Evolutionary conservation across 2,888 invertebrate species (phyloP).

Genomic region (Lordiphosa fenestrarum): DNA sequence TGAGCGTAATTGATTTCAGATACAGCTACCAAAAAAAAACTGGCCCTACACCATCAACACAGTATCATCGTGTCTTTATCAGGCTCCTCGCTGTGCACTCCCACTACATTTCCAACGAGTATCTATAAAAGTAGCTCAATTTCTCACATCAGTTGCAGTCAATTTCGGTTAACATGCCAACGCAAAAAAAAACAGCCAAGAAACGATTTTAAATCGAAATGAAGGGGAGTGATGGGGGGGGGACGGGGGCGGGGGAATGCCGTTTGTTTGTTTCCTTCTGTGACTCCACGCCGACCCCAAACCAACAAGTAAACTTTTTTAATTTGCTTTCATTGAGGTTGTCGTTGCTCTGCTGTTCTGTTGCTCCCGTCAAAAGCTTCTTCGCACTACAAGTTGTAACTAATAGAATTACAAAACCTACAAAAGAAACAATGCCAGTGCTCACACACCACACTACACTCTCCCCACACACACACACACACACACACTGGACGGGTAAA

Average conservation of each 20-base stretch:
- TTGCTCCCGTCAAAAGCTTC: slow-evolving; percentile 26
- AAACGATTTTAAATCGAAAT: slow-evolving; percentile 33
- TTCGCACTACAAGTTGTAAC: slow-evolving; percentile 58
- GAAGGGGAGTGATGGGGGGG: slow-evolving; percentile 6
- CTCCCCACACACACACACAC: not conserved
- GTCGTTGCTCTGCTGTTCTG: slow-evolving; percentile 24
- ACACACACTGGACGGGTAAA: slow-evolving; percentile 23
- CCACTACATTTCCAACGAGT: slow-evolving; percentile 7
- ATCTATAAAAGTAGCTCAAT: slow-evolving; percentile 23
- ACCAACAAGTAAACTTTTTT: slow-evolving; percentile 61
- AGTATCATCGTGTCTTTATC: slow-evolving; percentile 1
- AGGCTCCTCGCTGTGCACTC: slow-evolving; percentile 1
- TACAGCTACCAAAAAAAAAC: too few species aligned
- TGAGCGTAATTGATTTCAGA: too few species aligned
- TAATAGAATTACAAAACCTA: slow-evolving; percentile 70
- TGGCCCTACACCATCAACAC: too few species aligned
- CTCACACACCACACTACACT: slow-evolving; percentile 10
- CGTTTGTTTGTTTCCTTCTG: slow-evolving; percentile 21
- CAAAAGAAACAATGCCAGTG: slow-evolving; percentile 48
- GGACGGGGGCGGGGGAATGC: slow-evolving; percentile 6
- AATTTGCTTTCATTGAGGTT: slow-evolving; percentile 72
- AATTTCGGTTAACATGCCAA: slow-evolving; percentile 43
- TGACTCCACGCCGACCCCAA: slow-evolving; percentile 8
- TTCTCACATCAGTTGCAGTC: slow-evolving; percentile 35
- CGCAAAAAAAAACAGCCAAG: slow-evolving; percentile 8